A percentile compares a stretch with the other conserved stretches of the same genome.
phyloP scores from a whole-genome alignment of 2,888 invertebrate genomes.

The Agriopis aurantiaria region DNA sequence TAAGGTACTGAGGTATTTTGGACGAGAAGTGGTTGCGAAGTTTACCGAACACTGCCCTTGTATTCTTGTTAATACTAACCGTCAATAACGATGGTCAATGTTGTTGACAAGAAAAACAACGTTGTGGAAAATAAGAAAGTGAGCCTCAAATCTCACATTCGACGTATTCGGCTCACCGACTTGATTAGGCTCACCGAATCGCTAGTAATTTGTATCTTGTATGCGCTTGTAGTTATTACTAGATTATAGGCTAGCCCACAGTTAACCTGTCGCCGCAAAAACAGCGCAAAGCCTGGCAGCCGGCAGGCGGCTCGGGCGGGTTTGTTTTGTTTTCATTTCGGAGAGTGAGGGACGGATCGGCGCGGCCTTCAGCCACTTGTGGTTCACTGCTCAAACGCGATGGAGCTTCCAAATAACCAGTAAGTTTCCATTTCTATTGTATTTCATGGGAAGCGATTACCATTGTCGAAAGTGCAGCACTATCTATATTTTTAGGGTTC shows the following conservation, averaged over 20 bases:
- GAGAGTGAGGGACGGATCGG: constrained; percentile 2
- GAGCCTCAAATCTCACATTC: no score
- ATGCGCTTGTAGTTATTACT: constrained; percentile 28
- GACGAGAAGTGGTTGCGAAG: no score
- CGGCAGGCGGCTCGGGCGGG: neutral
- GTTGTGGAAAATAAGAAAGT: no score
- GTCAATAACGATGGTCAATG: no score
- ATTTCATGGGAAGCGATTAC: neutral
- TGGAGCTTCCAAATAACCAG: constrained; percentile 48
- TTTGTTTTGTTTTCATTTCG: constrained; percentile 29
- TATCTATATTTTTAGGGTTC: no score
- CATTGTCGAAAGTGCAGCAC: no score
- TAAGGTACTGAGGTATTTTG: no score
- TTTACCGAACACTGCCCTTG: no score
- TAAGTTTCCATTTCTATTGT: constrained; percentile 34
- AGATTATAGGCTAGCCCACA: constrained; percentile 13
- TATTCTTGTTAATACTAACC: no score
- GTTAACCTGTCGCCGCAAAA: constrained; percentile 16
- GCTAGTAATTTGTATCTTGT: constrained; percentile 17
- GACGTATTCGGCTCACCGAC: neutral
- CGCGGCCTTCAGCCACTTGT: constrained; percentile 24
- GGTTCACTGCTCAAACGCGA: constrained; percentile 23
- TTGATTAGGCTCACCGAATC: neutral
- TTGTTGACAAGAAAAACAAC: no score
- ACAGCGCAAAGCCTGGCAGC: constrained; percentile 6